Conservation (phyloP, 1,140 invertebrate genomes). For the Bombus consobrinus region DNA sequence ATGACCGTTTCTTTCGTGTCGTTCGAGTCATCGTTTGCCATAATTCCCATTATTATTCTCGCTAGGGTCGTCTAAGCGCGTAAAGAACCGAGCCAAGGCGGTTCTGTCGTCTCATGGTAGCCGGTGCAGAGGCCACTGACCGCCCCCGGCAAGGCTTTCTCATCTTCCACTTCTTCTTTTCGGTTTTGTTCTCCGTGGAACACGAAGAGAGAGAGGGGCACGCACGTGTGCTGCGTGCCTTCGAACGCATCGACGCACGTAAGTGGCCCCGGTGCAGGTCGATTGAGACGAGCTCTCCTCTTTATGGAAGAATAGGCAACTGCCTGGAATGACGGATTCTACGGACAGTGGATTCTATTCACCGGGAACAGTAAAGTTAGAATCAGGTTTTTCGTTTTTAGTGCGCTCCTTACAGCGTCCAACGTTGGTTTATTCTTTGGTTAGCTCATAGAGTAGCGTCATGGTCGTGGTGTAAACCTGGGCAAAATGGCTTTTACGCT, state of each 20-base stretch:
- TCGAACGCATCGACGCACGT: slow-evolving; percentile 24
- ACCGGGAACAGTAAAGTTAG: neutral
- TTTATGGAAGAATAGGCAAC: slow-evolving; percentile 44
- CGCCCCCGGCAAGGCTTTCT: slow-evolving; percentile 78
- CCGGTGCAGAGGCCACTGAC: slow-evolving; percentile 78
- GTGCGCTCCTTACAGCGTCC: too few relatives aligned
- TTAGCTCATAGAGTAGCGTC: neutral
- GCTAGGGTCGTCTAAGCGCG: slow-evolving; percentile 20
- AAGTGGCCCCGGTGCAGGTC: slow-evolving; percentile 15
- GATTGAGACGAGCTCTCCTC: slow-evolving; percentile 37
- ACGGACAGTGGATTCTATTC: neutral
- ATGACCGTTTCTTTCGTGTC: neutral
- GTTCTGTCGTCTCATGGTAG: slow-evolving; percentile 61
- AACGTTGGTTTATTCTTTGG: neutral
- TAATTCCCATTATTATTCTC: slow-evolving; percentile 65
- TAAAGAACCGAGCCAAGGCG: slow-evolving; percentile 22
- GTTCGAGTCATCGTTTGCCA: slow-evolving; percentile 29
- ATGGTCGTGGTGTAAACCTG: too few relatives aligned
- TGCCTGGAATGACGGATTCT: neutral
- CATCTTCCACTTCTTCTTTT: slow-evolving; percentile 62
- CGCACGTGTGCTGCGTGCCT: slow-evolving; percentile 52
- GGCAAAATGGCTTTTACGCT: too few relatives aligned
- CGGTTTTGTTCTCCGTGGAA: slow-evolving; percentile 60
- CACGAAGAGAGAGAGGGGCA: slow-evolving; percentile 2
- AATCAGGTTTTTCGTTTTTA: neutral